Percentiles rank a stretch among this genome's conserved stretches.
phyloP scores from a whole-genome alignment of 2,797 vertebrate genomes.

The Falco rusticolus region DNA sequence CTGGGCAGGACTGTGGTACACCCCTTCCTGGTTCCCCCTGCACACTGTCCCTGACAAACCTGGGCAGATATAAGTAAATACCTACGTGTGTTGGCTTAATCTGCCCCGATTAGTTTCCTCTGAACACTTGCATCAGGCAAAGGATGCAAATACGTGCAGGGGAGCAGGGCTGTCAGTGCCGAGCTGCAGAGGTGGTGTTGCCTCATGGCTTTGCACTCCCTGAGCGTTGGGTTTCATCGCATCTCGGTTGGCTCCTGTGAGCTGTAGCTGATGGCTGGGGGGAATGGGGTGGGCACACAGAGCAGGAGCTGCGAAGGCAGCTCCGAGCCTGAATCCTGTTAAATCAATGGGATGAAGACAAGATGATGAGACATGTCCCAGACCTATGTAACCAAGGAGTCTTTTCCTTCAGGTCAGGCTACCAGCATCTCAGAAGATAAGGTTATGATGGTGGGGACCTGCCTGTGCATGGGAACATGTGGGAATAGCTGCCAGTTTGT shows the following conservation, averaged over 20 bases:
- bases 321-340: neutral
- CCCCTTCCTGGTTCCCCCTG: neutral
- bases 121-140: neutral
- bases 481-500: neutral
- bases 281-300: neutral
- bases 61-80: accelerated
- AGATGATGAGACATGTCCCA: neutral
- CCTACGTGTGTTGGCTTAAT: neutral
- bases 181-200: neutral
- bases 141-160: neutral
- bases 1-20: neutral
- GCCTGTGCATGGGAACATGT: neutral
- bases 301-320: neutral
- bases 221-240: accelerated
- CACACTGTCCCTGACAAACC: neutral
- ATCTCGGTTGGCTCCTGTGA: neutral
- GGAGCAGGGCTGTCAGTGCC: neutral
- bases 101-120: neutral
- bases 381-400: neutral
- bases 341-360: neutral
- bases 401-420: neutral
- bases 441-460: neutral
- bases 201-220: neutral
- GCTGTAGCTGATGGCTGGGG: neutral
- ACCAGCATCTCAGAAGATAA: neutral